Evolutionary conservation across 1,140 invertebrate genomes (phyloP).

Genomic region (Zaprionus inermis): DNA sequence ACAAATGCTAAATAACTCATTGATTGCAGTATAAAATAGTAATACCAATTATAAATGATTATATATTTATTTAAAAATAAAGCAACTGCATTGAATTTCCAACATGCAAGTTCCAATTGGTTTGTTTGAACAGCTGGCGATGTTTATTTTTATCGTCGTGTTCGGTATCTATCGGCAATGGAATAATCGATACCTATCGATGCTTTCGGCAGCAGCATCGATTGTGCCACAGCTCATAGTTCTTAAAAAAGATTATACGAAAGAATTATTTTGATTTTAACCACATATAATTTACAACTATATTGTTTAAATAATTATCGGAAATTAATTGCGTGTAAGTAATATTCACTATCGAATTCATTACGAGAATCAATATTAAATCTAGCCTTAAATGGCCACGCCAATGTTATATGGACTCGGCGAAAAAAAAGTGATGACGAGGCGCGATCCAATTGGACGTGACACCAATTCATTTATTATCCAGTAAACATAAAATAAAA

Average conservation of each 20-base stretch:
- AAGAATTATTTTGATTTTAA: slow-evolving; percentile 28
- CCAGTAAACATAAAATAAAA: slow-evolving; percentile 2
- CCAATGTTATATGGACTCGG: slow-evolving; percentile 17
- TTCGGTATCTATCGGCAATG: background rate
- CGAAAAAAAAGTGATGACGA: slow-evolving; percentile 74
- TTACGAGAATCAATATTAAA: background rate
- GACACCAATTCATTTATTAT: slow-evolving; percentile 63
- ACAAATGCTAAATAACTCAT: slow-evolving; percentile 56
- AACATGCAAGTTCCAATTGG: background rate
- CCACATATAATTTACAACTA: slow-evolving; percentile 1
- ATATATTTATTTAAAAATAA: slow-evolving; percentile 49
- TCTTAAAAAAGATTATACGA: slow-evolving; percentile 36
- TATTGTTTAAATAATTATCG: slow-evolving; percentile 11
- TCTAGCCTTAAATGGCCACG: slow-evolving; percentile 13
- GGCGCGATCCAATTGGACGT: slow-evolving; percentile 78
- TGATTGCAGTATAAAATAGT: slow-evolving; percentile 22
- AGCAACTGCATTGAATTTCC: slow-evolving; percentile 16
- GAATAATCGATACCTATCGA: slow-evolving; percentile 8
- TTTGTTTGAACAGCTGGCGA: slow-evolving; percentile 12
- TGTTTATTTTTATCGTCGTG: slow-evolving; percentile 16
- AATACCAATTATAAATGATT: slow-evolving; percentile 16
- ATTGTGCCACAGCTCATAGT: slow-evolving; percentile 38
- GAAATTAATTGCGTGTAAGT: slow-evolving; percentile 32
- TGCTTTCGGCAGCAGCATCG: slow-evolving; percentile 23
- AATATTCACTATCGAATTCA: background rate